These are phyloP conservation scores for Scaptomyza tumidula DNA, from an alignment of 2,888 invertebrate species.

Conservation along the genomic window DNA sequence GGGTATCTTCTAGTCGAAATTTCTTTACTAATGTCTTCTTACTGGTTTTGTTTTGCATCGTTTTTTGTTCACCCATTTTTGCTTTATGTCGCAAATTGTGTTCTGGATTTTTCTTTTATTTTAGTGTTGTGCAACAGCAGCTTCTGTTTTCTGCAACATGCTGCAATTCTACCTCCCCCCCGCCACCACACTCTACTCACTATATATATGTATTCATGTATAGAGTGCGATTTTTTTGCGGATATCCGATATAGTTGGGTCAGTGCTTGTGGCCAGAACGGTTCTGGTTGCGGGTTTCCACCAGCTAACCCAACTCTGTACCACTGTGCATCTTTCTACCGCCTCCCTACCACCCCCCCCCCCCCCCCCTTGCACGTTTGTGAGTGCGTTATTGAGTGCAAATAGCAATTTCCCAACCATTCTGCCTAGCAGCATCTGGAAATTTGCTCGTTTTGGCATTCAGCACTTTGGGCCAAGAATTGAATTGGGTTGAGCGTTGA, in stretches of 20 bases:
- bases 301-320: constrained; percentile 39
- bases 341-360: not conserved
- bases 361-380: constrained; percentile 20
- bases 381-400: constrained; percentile 82
- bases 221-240: constrained; percentile 72
- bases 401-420: constrained; percentile 83
- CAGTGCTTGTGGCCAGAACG: constrained; percentile 84
- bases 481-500: constrained; percentile 29
- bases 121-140: constrained; percentile 20
- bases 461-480: constrained; percentile 77
- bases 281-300: constrained; percentile 81
- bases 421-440: constrained; percentile 72
- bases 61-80: constrained; percentile 36
- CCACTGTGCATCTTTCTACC: not conserved
- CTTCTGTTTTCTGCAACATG: constrained; percentile 73
- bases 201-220: constrained; percentile 9
- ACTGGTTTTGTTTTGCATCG: constrained; percentile 10
- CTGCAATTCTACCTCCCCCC: too few relatives aligned
- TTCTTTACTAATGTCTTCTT: too few relatives aligned
- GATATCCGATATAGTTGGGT: constrained; percentile 83
- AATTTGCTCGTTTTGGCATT: constrained; percentile 73
- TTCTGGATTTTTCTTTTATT: constrained; percentile 16
- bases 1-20: too few relatives aligned
- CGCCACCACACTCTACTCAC: constrained; percentile 5
- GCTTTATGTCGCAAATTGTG: constrained; percentile 59